Percentiles rank a stretch among this genome's conserved stretches.
These are phyloP conservation scores for Paratilapia polleni DNA, from an alignment of 2,113 vertebrate genomes.

Conservation along the genomic window DNA sequence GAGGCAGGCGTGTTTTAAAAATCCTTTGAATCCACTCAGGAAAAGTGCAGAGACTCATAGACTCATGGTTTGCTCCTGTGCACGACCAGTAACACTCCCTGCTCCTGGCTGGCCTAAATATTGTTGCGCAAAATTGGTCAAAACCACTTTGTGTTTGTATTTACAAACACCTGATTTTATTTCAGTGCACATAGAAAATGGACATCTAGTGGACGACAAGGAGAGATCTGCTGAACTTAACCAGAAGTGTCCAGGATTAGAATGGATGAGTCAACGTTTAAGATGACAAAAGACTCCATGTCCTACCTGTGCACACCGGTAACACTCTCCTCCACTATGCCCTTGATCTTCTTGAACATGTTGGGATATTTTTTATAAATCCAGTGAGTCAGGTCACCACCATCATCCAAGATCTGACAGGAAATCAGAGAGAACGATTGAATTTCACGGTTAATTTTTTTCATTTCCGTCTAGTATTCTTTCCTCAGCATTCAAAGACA, in stretches of 20 bases:
- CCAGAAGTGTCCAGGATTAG: not conserved
- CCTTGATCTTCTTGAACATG: constrained; percentile 99
- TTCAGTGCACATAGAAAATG: not conserved
- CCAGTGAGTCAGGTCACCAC: constrained; percentile 98
- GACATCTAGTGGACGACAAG: not conserved
- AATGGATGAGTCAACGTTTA: fast-evolving
- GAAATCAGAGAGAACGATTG: not conserved
- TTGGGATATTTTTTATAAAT: constrained; percentile 99
- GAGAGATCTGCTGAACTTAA: not conserved
- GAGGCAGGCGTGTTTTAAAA: not conserved
- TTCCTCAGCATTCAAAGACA: not conserved
- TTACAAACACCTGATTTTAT: not conserved
- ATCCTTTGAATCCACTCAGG: constrained; percentile 60
- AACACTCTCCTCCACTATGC: constrained; percentile 98
- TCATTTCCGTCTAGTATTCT: not conserved
- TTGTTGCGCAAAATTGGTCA: not conserved
- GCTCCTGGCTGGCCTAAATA: not conserved
- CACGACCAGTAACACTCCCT: not conserved
- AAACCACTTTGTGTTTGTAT: not conserved
- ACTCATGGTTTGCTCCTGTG: not conserved
- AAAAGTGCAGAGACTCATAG: constrained; percentile 67
- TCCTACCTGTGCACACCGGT: constrained; percentile 96
- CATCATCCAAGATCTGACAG: constrained; percentile 95
- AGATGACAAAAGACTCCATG: fast-evolving
- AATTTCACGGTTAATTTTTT: too few relatives aligned